A percentile compares a stretch with the other conserved stretches of the same genome.
Evolutionary conservation across 2,888 invertebrate genomes (phyloP).

Genomic region (Coenonympha arcania): DNA sequence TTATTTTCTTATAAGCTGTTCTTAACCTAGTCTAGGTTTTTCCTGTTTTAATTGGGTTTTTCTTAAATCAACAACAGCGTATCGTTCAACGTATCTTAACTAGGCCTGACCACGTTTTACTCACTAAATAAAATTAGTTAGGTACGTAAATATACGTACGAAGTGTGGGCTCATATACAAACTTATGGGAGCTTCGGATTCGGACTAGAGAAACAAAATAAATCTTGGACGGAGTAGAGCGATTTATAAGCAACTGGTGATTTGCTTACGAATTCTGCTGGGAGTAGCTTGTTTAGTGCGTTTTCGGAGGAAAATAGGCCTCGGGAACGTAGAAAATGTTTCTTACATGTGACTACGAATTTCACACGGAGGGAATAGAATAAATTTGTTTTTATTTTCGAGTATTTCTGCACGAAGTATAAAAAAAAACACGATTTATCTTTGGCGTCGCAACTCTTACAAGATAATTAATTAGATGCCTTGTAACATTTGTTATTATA

Average conservation of each 20-base stretch:
- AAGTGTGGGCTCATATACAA: conserved; percentile 51
- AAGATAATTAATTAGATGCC: too few relatives aligned
- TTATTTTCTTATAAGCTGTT: too few relatives aligned
- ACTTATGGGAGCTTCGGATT: conserved; percentile 34
- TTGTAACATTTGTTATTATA: too few relatives aligned
- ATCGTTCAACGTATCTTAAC: too few relatives aligned
- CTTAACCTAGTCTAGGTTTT: too few relatives aligned
- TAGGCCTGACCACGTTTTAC: too few relatives aligned
- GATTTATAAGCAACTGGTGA: conserved; percentile 65
- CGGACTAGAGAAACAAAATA: conserved; percentile 44
- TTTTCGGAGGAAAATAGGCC: conserved; percentile 40
- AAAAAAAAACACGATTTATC: too few relatives aligned
- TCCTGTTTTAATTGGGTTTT: too few relatives aligned
- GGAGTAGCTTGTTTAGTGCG: conserved; percentile 46
- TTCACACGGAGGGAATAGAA: neutral
- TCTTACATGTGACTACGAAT: conserved; percentile 3
- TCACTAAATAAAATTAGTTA: neutral
- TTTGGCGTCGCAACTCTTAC: too few relatives aligned
- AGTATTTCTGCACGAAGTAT: neutral
- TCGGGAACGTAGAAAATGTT: conserved; percentile 17
- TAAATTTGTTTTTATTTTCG: neutral
- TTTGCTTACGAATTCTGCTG: conserved; percentile 57
- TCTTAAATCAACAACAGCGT: too few relatives aligned
- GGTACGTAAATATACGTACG: conserved; percentile 40
- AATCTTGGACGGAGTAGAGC: conserved; percentile 52